Evolutionary conservation across 2,888 invertebrate species (phyloP).

Genomic region (Pammene aurita): DNA sequence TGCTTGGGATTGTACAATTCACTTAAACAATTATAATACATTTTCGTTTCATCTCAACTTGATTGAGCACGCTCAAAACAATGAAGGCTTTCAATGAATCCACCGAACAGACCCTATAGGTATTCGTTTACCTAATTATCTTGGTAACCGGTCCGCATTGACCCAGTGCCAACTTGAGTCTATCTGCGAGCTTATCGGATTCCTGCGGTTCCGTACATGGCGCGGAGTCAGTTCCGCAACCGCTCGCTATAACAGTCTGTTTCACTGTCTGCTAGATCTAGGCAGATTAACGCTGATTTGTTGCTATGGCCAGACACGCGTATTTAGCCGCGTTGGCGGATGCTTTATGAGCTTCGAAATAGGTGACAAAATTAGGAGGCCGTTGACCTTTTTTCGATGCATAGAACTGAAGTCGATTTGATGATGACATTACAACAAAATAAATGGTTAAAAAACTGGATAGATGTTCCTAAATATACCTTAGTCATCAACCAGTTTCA

Average conservation of each 20-base stretch:
- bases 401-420: not conserved
- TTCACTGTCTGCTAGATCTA: constrained; percentile 7
- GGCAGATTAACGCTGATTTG: constrained; percentile 17
- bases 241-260: not conserved
- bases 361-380: constrained; percentile 6
- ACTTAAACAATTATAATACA: too few species aligned
- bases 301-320: not conserved
- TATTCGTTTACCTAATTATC: constrained; percentile 28
- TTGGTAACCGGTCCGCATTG: constrained; percentile 37
- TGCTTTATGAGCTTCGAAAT: constrained; percentile 9
- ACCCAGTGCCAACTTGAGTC: constrained; percentile 25
- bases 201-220: constrained; percentile 20
- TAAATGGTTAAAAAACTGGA: too few species aligned
- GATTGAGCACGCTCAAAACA: not conserved
- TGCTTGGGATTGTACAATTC: too few species aligned
- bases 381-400: not conserved
- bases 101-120: not conserved
- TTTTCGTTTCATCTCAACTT: too few species aligned
- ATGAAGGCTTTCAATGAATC: not conserved
- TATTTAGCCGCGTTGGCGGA: constrained; percentile 1
- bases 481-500: too few species aligned
- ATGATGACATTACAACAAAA: not conserved
- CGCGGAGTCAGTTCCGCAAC: constrained; percentile 25
- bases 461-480: too few species aligned
- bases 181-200: constrained; percentile 29